Evolutionary conservation across 2,113 vertebrate species (phyloP), one percentile per base, ranked within the genome.

Genomic region (Athene cunicularia): DNA sequence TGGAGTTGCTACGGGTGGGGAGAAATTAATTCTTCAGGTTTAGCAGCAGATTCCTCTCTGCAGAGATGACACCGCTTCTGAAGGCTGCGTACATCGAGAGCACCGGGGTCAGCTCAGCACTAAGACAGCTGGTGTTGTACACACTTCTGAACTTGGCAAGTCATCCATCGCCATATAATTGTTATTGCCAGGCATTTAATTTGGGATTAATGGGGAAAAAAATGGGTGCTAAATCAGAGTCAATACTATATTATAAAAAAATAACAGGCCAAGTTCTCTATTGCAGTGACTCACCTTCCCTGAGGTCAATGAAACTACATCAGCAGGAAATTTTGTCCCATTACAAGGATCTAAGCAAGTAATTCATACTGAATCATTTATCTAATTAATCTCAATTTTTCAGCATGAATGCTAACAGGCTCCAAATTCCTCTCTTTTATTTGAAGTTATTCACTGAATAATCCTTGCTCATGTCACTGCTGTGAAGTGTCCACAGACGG

Each of bases 351-450:
- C 79, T 64, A 90, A 86, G 92, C 66, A 92, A 95, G 91, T 89
- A 84, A 58, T 64, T 91, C 27, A 45, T 64, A 87, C 11, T 47
- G 53, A 95, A 93, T 95, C 35, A 79, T 73, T 94, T 76, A 89
- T 39, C 74, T 82, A 81, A 95, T 94, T 89, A 66, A 93, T 95
- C 56, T 95, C 49, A 41, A 35, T 27, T 89, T 95, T 88, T 81
- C 80, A 73, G 41, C 50, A 80, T 30, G 45, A 72, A 81, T 30
- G 24, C 35, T 85, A 85, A 58, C 28, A 81, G 35, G n/a, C 19
- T 85, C 35, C 58, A 68, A 55, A 87, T 43, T 73, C 18, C 22
- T 73, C 55, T 47, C 58, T 93, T 94, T 84, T 75, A 79, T 91
- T 73, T 82, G 53, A n/a, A 72, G 13, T 79, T 70, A 60, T 56